Evolutionary conservation across 2,888 invertebrate genomes (phyloP).

Genomic region (Apamea anceps): DNA sequence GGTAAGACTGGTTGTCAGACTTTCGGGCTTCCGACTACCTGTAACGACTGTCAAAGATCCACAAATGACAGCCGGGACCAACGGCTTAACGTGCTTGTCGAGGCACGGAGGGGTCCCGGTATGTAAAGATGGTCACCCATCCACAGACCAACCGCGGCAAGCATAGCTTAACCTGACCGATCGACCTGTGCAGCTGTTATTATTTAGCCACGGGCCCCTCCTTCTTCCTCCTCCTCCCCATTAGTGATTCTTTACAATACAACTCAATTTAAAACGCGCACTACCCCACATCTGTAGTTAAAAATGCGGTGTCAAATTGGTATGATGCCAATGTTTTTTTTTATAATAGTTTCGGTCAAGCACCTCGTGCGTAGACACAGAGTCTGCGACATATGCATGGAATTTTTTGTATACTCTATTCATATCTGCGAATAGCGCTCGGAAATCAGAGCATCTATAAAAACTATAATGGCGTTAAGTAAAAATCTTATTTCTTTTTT

Average conservation of each 20-base stretch:
- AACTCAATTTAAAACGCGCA: constrained; percentile 39
- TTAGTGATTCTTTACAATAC: constrained; percentile 4
- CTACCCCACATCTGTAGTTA: constrained; percentile 55
- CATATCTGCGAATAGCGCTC: constrained; percentile 45
- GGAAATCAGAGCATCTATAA: constrained; percentile 49
- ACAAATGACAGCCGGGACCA: too few relatives aligned
- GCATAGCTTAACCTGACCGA: too few relatives aligned
- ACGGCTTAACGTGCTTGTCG: too few relatives aligned
- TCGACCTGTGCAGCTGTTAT: too few relatives aligned
- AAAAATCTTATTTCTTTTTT: constrained; percentile 17
- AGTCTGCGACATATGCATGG: constrained; percentile 62
- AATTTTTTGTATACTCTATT: constrained; percentile 47
- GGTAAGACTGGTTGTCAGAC: too few relatives aligned
- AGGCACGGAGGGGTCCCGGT: too few relatives aligned
- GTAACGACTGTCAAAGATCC: too few relatives aligned
- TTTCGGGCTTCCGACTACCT: too few relatives aligned
- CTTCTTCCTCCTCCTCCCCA: too few relatives aligned
- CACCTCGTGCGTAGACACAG: constrained; percentile 67
- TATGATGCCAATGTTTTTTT: constrained; percentile 68
- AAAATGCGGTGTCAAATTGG: constrained; percentile 64
- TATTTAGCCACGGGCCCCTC: too few relatives aligned
- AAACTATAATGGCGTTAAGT: constrained; percentile 48
- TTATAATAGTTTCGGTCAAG: constrained; percentile 70
- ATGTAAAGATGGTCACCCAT: too few relatives aligned
- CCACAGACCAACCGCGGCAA: too few relatives aligned